phyloP scores from a whole-genome alignment of 2,113 vertebrate species.

The Gallinago undulata region DNA sequence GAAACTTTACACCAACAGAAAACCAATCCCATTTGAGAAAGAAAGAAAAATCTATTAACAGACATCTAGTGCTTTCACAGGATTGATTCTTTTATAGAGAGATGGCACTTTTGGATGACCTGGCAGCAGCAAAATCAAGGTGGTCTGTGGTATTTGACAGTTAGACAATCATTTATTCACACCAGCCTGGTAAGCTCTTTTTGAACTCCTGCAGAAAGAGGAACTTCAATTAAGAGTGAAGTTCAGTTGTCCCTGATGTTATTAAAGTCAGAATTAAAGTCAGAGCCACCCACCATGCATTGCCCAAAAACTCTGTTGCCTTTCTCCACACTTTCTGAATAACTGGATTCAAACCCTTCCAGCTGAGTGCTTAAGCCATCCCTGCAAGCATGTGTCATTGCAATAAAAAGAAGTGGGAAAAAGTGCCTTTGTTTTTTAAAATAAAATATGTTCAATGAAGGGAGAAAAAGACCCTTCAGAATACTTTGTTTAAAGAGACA shows the following conservation, averaged over 20 bases:
- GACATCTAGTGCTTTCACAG: background rate
- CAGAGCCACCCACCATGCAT: background rate
- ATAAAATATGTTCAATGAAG: background rate
- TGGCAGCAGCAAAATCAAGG: constrained; percentile 34
- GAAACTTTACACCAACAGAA: background rate
- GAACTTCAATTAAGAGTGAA: constrained; percentile 29
- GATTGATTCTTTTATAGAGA: constrained; percentile 33
- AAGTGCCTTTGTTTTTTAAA: background rate
- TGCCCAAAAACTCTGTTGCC: background rate
- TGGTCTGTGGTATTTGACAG: constrained; percentile 29
- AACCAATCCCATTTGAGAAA: constrained; percentile 10
- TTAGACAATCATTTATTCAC: constrained; percentile 53
- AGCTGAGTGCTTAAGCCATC: background rate
- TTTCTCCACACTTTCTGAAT: background rate
- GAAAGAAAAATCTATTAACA: constrained; percentile 21
- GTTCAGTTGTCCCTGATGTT: background rate
- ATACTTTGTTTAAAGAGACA: background rate
- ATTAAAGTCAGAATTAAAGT: constrained; percentile 8
- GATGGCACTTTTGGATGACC: constrained; percentile 31
- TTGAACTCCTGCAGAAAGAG: background rate
- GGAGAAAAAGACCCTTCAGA: background rate
- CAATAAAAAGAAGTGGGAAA: background rate
- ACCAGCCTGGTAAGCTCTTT: constrained; percentile 5
- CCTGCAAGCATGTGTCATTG: background rate
- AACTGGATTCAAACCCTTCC: background rate